Evolutionary conservation across 1,140 invertebrate genomes (phyloP), one percentile per base, ranked within the genome.

Genomic region (Drusus annulatus): DNA sequence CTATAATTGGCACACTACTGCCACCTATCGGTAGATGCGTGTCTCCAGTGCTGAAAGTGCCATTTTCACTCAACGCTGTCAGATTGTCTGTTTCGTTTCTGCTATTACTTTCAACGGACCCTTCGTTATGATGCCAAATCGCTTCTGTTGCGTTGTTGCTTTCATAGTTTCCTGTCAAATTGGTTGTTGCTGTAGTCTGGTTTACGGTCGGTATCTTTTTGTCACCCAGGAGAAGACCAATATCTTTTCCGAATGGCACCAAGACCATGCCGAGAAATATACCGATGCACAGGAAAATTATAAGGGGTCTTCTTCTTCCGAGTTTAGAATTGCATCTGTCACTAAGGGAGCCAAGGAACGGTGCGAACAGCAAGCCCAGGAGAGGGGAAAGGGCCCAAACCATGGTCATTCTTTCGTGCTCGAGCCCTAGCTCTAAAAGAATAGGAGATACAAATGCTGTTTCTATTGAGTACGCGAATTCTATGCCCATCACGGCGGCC

Each of bases 401-500:
- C 81, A 96, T 88, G 5, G 95, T 95, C 93, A 95, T 95, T 79
- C 93, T 91, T 50, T 93, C 87, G 89, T 94, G 91, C 81, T 93
- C 92, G 1, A 96, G 92, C 3, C 96, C 95, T 58, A 96, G 93
- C 85, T 95, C 93, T 2, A 96, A 89, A 0, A 97, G 87, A 1
- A 95, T 95, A 1, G 96, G 95, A 13, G 94, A 96, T 0, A 96
- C 95, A 85, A 97, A 96, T 1, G 95, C 95, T 0, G 96, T 97
- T 87, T 97, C 96, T 0, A 96, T 95, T 0, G 95, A 94, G 84
- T 97, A 97, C 16, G 95, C 95, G 86, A 97, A 95, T 86, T 97
- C 96, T 15, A 97, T 96, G 3, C 95, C 95, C 92, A 96, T 95
- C 1, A 96, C 95, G 0, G 94, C 94, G 0, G 94, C 93, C 2